Evolutionary conservation across 2,113 vertebrate species (phyloP).

Genomic region (Dermatemys mawii): DNA sequence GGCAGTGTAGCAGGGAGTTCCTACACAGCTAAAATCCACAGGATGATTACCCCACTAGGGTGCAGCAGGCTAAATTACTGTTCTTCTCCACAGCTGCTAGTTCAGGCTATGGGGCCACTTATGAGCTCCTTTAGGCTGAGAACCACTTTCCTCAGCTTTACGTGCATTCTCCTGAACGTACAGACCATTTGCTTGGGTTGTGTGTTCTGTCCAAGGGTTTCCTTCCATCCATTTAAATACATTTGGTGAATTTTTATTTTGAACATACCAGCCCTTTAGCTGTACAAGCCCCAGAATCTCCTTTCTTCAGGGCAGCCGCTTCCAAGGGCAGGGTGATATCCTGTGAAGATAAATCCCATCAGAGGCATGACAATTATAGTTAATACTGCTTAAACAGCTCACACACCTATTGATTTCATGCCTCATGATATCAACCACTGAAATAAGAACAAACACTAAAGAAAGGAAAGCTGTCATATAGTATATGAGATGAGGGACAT

Average conservation of each 20-base stretch:
- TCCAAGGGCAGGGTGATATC: constrained; percentile 67
- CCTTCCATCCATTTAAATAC: constrained; percentile 43
- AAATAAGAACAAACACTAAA: constrained; percentile 29
- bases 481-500: constrained; percentile 11
- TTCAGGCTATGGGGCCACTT: neutral
- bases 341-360: constrained; percentile 75
- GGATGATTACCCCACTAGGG: neutral
- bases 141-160: neutral
- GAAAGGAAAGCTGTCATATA: constrained; percentile 57
- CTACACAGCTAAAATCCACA: neutral
- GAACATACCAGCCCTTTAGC: constrained; percentile 74
- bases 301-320: constrained; percentile 68
- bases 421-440: constrained; percentile 37
- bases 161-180: neutral
- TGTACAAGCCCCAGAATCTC: constrained; percentile 69
- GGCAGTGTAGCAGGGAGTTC: neutral
- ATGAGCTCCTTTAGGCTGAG: neutral
- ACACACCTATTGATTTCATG: constrained; percentile 52
- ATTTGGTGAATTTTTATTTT: constrained; percentile 67
- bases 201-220: constrained; percentile 10
- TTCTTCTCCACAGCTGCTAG: neutral
- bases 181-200: neutral
- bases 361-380: constrained; percentile 62
- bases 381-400: constrained; percentile 56
- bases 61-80: neutral